A percentile compares a stretch with the other conserved stretches of the same genome.
These are phyloP conservation scores for Australoheros facetus DNA, from an alignment of 2,797 vertebrate genomes.

Conservation along the genomic window DNA sequence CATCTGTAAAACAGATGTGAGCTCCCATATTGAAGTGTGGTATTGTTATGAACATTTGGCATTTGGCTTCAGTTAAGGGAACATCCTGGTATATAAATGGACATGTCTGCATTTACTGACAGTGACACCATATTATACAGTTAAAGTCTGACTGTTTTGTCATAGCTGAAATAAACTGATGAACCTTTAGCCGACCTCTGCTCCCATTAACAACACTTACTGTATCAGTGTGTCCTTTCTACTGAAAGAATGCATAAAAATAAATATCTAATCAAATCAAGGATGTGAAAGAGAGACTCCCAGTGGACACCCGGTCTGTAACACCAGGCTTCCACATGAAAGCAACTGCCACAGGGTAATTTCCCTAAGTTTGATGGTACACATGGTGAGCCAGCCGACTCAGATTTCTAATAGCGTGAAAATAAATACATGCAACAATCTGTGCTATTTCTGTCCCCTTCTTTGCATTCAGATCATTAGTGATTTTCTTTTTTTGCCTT, in stretches of 20 bases:
- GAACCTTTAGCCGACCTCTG: no score
- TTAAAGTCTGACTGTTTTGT: background rate
- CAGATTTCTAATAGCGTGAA: background rate
- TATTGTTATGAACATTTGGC: background rate
- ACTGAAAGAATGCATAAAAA: background rate
- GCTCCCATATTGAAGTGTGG: background rate
- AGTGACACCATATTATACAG: background rate
- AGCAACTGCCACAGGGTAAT: constrained; percentile 32
- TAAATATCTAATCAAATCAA: background rate
- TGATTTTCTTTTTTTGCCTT: background rate
- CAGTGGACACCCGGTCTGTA: constrained; percentile 26
- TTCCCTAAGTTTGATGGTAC: constrained; percentile 29
- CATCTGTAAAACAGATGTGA: background rate
- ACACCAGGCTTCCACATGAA: constrained; percentile 5
- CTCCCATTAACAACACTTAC: background rate
- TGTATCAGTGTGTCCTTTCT: constrained; percentile 2
- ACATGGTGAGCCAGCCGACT: background rate
- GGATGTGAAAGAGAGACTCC: constrained; percentile 18
- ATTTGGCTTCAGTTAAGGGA: background rate
- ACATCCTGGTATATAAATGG: background rate
- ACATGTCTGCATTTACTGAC: background rate
- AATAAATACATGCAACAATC: constrained; percentile 13
- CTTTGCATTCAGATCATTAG: background rate
- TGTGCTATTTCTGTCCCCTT: background rate
- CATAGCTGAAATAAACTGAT: background rate